Conservation (phyloP, 1,140 invertebrate species). For the Diachasma alloeum region DNA sequence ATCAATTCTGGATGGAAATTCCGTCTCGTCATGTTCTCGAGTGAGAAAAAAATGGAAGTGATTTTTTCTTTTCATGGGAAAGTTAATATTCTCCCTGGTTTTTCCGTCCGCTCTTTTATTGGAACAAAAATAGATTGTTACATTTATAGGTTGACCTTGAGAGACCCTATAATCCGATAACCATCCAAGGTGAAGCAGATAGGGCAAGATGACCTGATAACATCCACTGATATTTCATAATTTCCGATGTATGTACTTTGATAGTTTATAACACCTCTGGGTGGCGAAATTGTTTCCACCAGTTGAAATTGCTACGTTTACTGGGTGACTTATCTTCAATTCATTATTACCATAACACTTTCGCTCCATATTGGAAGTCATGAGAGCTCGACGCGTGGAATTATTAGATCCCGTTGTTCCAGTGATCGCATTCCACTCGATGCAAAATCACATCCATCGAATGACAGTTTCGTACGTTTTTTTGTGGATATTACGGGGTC, state of each 20-base stretch:
- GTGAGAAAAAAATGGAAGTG: no score
- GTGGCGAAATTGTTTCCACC: not conserved
- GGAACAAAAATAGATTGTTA: not conserved
- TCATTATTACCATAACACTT: conserved; percentile 26
- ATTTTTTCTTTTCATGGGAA: no score
- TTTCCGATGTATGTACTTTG: not conserved
- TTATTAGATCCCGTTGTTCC: conserved; percentile 32
- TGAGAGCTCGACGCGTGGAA: conserved; percentile 11
- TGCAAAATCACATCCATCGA: not conserved
- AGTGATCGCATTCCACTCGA: conserved; percentile 39
- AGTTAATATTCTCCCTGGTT: not conserved
- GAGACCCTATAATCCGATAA: not conserved
- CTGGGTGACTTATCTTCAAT: not conserved
- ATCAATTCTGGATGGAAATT: no score
- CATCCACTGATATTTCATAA: not conserved
- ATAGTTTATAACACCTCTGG: not conserved
- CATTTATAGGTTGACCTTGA: not conserved
- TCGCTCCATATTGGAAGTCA: conserved; percentile 39
- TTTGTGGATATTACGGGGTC: not conserved
- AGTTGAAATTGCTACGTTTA: no score
- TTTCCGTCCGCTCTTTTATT: not conserved
- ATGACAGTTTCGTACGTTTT: not conserved
- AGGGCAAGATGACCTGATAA: not conserved
- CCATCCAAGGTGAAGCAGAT: not conserved
- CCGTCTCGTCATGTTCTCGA: no score